A percentile compares a stretch with the other conserved stretches of the same genome.
Conservation (phyloP, 2,888 invertebrate species). For the Branchellion lobata region DNA sequence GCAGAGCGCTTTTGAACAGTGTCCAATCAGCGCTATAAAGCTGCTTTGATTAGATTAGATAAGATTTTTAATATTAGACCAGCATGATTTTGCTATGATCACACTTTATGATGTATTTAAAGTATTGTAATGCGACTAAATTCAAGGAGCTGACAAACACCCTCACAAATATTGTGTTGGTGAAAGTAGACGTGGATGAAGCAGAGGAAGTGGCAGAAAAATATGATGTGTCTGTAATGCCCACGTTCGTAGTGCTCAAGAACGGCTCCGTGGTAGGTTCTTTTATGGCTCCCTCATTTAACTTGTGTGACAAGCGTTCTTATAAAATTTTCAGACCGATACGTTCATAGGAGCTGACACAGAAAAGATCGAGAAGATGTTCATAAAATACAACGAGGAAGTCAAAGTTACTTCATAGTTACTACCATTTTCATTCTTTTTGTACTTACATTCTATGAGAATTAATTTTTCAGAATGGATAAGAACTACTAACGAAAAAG, state of each 20-base stretch:
- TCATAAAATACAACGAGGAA: slow-evolving; percentile 24
- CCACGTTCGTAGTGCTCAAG: slow-evolving; percentile 32
- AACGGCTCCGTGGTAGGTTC: slow-evolving; percentile 30
- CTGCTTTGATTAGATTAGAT: too few species aligned
- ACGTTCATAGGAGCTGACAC: slow-evolving; percentile 32
- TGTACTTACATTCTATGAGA: too few species aligned
- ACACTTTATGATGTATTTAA: too few species aligned
- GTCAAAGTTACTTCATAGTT: not conserved
- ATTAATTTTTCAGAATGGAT: too few species aligned
- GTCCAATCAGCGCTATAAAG: too few species aligned
- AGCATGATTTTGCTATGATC: too few species aligned
- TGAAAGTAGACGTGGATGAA: slow-evolving; percentile 39
- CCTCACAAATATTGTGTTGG: slow-evolving; percentile 28
- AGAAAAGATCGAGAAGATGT: slow-evolving; percentile 22
- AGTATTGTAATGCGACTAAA: too few species aligned
- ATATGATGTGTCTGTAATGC: slow-evolving; percentile 35
- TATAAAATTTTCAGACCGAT: slow-evolving; percentile 2
- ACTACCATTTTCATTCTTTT: too few species aligned
- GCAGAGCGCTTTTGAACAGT: too few species aligned
- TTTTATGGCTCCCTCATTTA: not conserved
- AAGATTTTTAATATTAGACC: too few species aligned
- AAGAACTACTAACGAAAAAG: too few species aligned
- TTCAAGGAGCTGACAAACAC: slow-evolving; percentile 13
- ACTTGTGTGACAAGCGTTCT: not conserved
- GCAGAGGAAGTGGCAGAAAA: slow-evolving; percentile 33